A percentile compares a stretch with the other conserved stretches of the same genome.
phyloP scores from a whole-genome alignment of 2,888 invertebrate species.

The Hyposoter dolosus region DNA sequence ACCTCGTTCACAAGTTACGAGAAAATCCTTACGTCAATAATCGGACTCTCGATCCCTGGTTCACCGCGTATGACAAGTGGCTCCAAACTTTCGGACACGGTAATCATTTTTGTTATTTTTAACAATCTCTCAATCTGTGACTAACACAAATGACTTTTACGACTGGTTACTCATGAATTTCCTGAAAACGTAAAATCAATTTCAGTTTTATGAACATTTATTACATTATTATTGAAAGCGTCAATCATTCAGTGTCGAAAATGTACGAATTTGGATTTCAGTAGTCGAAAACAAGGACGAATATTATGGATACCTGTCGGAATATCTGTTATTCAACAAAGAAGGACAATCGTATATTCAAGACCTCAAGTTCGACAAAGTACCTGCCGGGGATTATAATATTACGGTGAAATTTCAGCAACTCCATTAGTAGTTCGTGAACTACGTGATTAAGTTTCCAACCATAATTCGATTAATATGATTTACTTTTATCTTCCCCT shows the following conservation, averaged over 20 bases:
- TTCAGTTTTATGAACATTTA: not conserved
- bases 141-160: conserved; percentile 23
- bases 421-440: conserved; percentile 8
- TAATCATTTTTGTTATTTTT: conserved; percentile 56
- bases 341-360: conserved; percentile 82
- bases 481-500: conserved; percentile 33
- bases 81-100: conserved; percentile 74
- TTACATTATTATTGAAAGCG: not conserved
- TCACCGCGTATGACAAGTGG: conserved; percentile 80
- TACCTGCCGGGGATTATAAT: conserved; percentile 81
- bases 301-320: conserved; percentile 80
- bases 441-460: conserved; percentile 13
- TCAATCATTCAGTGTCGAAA: not conserved
- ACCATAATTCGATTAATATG: conserved; percentile 25
- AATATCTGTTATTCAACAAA: conserved; percentile 81
- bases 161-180: not conserved
- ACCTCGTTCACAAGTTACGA: conserved; percentile 76
- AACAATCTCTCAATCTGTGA: no score
- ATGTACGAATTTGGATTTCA: conserved; percentile 45
- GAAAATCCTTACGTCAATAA: conserved; percentile 81
- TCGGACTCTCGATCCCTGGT: conserved; percentile 82
- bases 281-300: conserved; percentile 80
- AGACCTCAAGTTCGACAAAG: conserved; percentile 81
- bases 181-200: not conserved
- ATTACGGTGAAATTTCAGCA: conserved; percentile 79